Evolutionary conservation across 2,113 vertebrate species (phyloP).

Genomic region (Python bivittatus): DNA sequence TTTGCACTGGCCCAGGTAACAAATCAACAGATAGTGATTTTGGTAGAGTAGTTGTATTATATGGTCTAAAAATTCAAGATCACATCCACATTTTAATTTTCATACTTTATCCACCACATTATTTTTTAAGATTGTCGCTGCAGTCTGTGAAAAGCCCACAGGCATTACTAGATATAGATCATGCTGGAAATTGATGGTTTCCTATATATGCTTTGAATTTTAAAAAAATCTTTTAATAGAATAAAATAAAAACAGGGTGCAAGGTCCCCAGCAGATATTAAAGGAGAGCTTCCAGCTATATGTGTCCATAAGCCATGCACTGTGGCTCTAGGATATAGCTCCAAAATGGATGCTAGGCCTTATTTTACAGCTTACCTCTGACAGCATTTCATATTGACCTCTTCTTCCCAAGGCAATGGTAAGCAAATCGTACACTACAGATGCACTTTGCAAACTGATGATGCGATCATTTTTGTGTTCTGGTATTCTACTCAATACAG

Average conservation of each 20-base stretch:
- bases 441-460: constrained; percentile 96
- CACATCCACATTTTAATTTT: not conserved
- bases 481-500: constrained; percentile 94
- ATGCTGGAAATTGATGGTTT: not conserved
- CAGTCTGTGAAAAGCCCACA: not conserved
- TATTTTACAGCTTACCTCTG: constrained; percentile 80
- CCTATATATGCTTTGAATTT: not conserved
- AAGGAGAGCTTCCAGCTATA: not conserved
- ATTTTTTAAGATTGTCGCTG: not conserved
- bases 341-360: not conserved
- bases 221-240: not conserved
- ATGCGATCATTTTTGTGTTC: constrained; percentile 96
- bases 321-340: not conserved
- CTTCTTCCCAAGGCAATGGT: constrained; percentile 95
- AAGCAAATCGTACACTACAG: constrained; percentile 94
- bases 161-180: not conserved
- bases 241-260: not conserved
- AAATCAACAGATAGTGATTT: not conserved
- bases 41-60: not conserved
- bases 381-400: constrained; percentile 98
- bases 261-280: not conserved
- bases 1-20: not conserved
- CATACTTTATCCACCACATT: not conserved
- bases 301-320: not conserved
- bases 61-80: not conserved